Evolutionary conservation across 2,113 vertebrate species (phyloP), one percentile per base, ranked within the genome.

Genomic region (Mobula birostris): DNA sequence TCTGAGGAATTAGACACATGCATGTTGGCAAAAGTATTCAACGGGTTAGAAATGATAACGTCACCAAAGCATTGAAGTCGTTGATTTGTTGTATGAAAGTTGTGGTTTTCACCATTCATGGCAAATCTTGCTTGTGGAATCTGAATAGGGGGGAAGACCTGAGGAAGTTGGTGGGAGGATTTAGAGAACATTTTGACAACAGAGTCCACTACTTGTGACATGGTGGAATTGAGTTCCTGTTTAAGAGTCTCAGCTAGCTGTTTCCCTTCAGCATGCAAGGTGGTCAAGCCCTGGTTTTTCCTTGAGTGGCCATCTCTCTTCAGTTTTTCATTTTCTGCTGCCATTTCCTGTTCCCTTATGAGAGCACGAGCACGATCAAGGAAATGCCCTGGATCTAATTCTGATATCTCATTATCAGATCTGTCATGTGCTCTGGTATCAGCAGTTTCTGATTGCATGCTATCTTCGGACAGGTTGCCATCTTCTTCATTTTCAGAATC

Each of bases 401-500:
- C 98, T 0, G 98, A 98, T 96, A 99, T 97, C 95, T 99, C 98
- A 0, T 97, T 98, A 95, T 99, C 98, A 0, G 98, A 98, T 94
- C 98, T 96, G 95, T 97, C 98, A 0, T 95, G 96, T 0, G 96
- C 97, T 94, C 97, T 96, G 0, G 95, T 97, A 0, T 99, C 98
- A 96, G 99, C 96, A 94, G 98, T 97, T 94, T 99, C 98, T 0
- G 99, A 99, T 94, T 97, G 98, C 96, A 98, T 97, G 95, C 99
- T 99, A 97, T 99, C 98, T 97, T 99, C 99, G 0, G 99, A 99
- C 96, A 99, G 95, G 96, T 99, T 98, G 6, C 98, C 98, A 61
- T 99, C 98, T 96, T 99, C 99, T 74, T 99, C 99, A 94, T 98
- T 99, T 95, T 99, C 99, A 0, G 99, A 99, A 95, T 99, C 99